Conservation (phyloP, 2,113 vertebrate species). For the Pangasianodon hypophthalmus region DNA sequence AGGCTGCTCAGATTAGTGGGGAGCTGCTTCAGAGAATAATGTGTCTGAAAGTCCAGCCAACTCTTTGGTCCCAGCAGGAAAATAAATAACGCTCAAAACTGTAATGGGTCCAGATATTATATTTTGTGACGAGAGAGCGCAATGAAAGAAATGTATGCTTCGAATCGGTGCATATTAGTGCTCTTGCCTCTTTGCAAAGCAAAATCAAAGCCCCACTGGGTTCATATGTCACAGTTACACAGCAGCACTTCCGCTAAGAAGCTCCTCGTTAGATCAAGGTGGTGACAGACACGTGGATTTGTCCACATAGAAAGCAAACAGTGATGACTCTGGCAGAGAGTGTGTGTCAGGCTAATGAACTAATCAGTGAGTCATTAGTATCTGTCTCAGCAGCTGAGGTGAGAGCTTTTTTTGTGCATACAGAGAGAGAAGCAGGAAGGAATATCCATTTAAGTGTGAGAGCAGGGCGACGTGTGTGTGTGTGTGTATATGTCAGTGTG, state of each 20-base stretch:
- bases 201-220: neutral
- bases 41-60: slow-evolving; percentile 35
- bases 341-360: slow-evolving; percentile 71
- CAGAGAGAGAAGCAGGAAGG: slow-evolving; percentile 52
- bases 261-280: slow-evolving; percentile 1
- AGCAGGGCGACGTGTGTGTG: slow-evolving; percentile 43
- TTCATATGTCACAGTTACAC: neutral
- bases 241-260: neutral
- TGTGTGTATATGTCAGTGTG: slow-evolving; percentile 20
- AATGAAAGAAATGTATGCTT: neutral
- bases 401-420: slow-evolving; percentile 32
- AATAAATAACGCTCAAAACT: slow-evolving; percentile 53
- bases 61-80: slow-evolving; percentile 46
- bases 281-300: slow-evolving; percentile 37
- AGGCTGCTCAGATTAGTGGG: slow-evolving; percentile 37
- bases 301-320: slow-evolving; percentile 64
- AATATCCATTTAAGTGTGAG: slow-evolving; percentile 68
- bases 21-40: slow-evolving; percentile 37
- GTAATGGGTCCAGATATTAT: slow-evolving; percentile 47
- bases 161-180: neutral
- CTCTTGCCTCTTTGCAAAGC: neutral
- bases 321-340: slow-evolving; percentile 56
- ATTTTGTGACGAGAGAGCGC: neutral
- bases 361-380: slow-evolving; percentile 75
- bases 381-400: slow-evolving; percentile 56